Evolutionary conservation across 2,113 vertebrate species (phyloP).

Genomic region (Tympanuchus pallidicinctus): DNA sequence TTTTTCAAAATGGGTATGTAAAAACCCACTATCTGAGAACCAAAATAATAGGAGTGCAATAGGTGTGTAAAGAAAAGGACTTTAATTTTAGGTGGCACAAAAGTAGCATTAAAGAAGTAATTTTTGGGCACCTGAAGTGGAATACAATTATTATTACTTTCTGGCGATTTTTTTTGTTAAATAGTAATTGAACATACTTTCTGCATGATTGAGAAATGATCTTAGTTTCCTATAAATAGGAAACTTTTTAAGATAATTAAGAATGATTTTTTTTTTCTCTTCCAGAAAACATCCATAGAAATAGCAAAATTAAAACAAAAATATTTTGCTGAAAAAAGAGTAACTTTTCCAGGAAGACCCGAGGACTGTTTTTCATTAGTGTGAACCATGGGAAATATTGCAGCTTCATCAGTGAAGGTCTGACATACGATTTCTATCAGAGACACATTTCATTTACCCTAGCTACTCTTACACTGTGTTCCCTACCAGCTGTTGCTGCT

Average conservation of each 20-base stretch:
- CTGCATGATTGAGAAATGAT: not conserved
- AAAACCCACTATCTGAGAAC: not conserved
- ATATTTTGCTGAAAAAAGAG: slow-evolving; percentile 59
- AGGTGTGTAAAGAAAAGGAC: not conserved
- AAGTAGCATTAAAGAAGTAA: not conserved
- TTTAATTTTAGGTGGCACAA: not conserved
- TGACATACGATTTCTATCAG: slow-evolving; percentile 73
- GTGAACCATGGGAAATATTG: slow-evolving; percentile 70
- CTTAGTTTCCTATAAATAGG: slow-evolving; percentile 33
- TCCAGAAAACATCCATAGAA: slow-evolving; percentile 50
- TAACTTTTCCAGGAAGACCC: slow-evolving; percentile 39
- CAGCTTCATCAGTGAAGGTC: slow-evolving; percentile 55
- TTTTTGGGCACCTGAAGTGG: not conserved
- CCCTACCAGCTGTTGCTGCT: slow-evolving; percentile 65
- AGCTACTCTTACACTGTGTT: slow-evolving; percentile 31
- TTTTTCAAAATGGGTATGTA: not conserved
- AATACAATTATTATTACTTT: not conserved
- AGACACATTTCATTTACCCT: slow-evolving; percentile 67
- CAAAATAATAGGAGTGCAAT: not conserved
- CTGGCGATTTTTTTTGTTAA: not conserved
- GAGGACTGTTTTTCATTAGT: slow-evolving; percentile 71
- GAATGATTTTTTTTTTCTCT: slow-evolving; percentile 35
- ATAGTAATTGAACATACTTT: not conserved
- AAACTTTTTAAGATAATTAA: slow-evolving; percentile 56
- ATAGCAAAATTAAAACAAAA: slow-evolving; percentile 59